These are phyloP conservation scores for Ellobius talpinus DNA, from an alignment of 2,113 vertebrate species.

Conservation along the genomic window DNA sequence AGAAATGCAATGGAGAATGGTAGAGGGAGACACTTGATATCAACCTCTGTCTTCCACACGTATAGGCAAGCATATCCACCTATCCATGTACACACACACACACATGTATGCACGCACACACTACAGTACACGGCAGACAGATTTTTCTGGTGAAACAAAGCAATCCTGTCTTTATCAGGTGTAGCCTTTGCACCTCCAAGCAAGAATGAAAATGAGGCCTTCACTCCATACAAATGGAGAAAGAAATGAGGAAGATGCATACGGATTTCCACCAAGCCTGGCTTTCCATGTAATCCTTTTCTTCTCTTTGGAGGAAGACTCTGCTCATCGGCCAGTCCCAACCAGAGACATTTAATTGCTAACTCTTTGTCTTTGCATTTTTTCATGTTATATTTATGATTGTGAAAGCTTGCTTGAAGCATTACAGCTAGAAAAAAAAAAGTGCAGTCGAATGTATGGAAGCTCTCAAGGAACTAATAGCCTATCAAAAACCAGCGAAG, in stretches of 20 bases:
- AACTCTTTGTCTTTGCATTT: conserved; percentile 78
- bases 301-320: conserved; percentile 74
- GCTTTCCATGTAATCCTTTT: conserved; percentile 76
- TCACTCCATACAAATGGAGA: conserved; percentile 10
- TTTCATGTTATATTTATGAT: conserved; percentile 83
- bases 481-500: conserved; percentile 84
- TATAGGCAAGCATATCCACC: background rate
- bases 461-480: conserved; percentile 84
- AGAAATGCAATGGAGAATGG: background rate
- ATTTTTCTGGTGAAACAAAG: conserved; percentile 62
- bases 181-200: background rate
- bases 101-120: background rate
- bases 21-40: background rate
- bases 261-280: conserved; percentile 32
- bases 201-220: conserved; percentile 40
- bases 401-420: conserved; percentile 81
- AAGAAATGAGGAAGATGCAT: conserved; percentile 15
- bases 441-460: conserved; percentile 78
- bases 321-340: conserved; percentile 61
- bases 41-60: background rate
- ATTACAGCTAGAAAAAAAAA: conserved; percentile 77
- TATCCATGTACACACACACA: background rate
- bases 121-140: background rate
- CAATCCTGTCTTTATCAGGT: conserved; percentile 50
- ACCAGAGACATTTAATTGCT: conserved; percentile 77